These are phyloP conservation scores for Phortica variegata DNA, from an alignment of 1,140 invertebrate genomes.

Conservation along the genomic window DNA sequence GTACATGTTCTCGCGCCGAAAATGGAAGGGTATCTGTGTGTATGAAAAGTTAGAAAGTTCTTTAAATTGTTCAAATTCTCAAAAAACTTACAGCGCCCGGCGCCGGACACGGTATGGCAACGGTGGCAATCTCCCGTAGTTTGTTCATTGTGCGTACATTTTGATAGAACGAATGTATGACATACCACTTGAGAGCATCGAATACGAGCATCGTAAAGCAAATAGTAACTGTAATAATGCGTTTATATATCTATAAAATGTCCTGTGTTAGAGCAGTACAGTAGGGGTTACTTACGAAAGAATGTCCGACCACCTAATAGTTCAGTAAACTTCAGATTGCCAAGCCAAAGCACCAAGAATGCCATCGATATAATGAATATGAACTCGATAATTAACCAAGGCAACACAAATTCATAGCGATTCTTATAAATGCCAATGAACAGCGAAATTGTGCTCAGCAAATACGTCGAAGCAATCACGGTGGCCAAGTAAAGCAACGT, in stretches of 20 bases:
- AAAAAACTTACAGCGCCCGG: constrained; percentile 41
- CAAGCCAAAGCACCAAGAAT: constrained; percentile 36
- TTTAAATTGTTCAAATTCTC: neutral
- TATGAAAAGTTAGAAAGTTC: neutral
- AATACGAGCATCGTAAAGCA: constrained; percentile 37
- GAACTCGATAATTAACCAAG: constrained; percentile 48
- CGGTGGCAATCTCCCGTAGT: constrained; percentile 49
- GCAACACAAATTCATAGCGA: constrained; percentile 40
- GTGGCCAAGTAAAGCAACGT: constrained; percentile 38
- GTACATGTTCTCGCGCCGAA: constrained; percentile 52
- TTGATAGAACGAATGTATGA: constrained; percentile 50
- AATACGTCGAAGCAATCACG: constrained; percentile 29
- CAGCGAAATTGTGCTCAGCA: constrained; percentile 37
- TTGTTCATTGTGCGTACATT: constrained; percentile 50
- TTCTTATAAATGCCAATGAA: constrained; percentile 51
- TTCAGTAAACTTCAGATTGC: constrained; percentile 33
- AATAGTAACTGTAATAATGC: constrained; percentile 36
- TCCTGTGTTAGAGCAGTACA: too few species aligned
- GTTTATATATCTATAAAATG: too few species aligned
- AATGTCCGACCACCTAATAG: constrained; percentile 36
- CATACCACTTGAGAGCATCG: constrained; percentile 48
- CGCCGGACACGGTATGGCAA: constrained; percentile 51
- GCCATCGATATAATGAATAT: constrained; percentile 30
- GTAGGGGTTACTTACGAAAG: constrained; percentile 43
- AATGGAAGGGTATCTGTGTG: constrained; percentile 47